Evolutionary conservation across 2,888 invertebrate species (phyloP).

Genomic region (Coecobrya sp.): DNA sequence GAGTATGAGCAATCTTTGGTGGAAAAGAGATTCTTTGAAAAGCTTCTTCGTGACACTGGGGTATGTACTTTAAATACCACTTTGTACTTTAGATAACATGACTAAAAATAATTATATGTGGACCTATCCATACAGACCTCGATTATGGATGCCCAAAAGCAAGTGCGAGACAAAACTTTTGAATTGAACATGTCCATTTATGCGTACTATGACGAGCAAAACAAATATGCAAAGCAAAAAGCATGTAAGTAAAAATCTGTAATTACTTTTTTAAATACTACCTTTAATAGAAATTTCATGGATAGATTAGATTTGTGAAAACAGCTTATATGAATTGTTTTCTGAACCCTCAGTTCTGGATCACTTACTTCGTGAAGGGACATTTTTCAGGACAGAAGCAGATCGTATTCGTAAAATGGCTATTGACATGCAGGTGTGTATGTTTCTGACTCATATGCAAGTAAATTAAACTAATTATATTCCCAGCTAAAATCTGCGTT

Average conservation of each 20-base stretch:
- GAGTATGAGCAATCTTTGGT: constrained; percentile 83
- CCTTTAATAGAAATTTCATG: too few species aligned
- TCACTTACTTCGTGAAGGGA: constrained; percentile 77
- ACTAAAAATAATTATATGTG: not conserved
- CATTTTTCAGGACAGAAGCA: constrained; percentile 81
- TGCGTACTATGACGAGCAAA: constrained; percentile 79
- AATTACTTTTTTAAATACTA: too few species aligned
- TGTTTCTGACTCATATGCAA: too few species aligned
- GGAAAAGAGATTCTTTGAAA: constrained; percentile 83
- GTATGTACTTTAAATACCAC: constrained; percentile 46
- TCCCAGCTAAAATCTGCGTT: too few species aligned
- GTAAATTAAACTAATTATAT: too few species aligned
- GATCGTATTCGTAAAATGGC: constrained; percentile 82
- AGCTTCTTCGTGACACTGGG: constrained; percentile 82
- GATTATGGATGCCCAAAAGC: constrained; percentile 56
- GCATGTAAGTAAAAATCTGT: constrained; percentile 76
- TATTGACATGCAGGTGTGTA: constrained; percentile 81
- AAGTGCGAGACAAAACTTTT: constrained; percentile 76
- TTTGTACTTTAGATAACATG: not conserved
- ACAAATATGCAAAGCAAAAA: constrained; percentile 68
- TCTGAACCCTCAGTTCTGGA: constrained; percentile 57
- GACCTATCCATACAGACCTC: constrained; percentile 51
- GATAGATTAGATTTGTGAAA: too few species aligned
- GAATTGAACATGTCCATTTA: constrained; percentile 77
- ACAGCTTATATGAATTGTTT: too few species aligned